Percentiles rank a stretch among this genome's conserved stretches.
Evolutionary conservation across 2,797 vertebrate species (phyloP).

Genomic region (Oryzias sinensis): DNA sequence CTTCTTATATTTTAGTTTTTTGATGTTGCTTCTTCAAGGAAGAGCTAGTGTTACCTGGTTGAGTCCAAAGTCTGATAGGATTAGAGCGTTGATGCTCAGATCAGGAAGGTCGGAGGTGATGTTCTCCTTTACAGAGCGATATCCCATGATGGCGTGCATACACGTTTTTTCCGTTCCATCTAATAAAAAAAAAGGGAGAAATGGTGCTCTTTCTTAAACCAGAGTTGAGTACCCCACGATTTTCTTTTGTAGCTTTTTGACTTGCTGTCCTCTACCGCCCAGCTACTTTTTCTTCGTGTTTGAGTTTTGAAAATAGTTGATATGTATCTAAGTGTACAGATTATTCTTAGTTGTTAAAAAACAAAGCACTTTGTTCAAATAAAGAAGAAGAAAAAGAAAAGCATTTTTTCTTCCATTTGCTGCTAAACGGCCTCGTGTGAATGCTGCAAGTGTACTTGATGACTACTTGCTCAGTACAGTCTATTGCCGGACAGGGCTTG

Average conservation of each 20-base stretch:
- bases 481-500: constrained; percentile 75
- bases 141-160: constrained; percentile 33
- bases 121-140: constrained; percentile 34
- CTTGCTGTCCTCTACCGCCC: constrained; percentile 68
- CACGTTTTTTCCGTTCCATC: constrained; percentile 63
- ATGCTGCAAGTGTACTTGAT: constrained; percentile 97
- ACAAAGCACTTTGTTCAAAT: constrained; percentile 97
- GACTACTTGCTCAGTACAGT: constrained; percentile 77
- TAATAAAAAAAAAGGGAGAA: constrained; percentile 73
- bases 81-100: constrained; percentile 8
- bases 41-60: constrained; percentile 18
- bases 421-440: constrained; percentile 99
- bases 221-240: constrained; percentile 63
- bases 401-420: constrained; percentile 97
- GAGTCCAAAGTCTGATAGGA: constrained; percentile 5
- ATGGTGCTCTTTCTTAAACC: constrained; percentile 71
- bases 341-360: constrained; percentile 88
- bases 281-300: constrained; percentile 72
- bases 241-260: constrained; percentile 70
- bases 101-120: constrained; percentile 31
- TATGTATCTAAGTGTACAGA: constrained; percentile 86
- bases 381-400: constrained; percentile 76
- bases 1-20: constrained; percentile 7
- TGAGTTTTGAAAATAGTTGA: constrained; percentile 77
- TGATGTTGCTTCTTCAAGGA: constrained; percentile 17